Base-by-base conservation (phyloP, 2,888 invertebrate genomes). In the Plebejus argus region DNA sequence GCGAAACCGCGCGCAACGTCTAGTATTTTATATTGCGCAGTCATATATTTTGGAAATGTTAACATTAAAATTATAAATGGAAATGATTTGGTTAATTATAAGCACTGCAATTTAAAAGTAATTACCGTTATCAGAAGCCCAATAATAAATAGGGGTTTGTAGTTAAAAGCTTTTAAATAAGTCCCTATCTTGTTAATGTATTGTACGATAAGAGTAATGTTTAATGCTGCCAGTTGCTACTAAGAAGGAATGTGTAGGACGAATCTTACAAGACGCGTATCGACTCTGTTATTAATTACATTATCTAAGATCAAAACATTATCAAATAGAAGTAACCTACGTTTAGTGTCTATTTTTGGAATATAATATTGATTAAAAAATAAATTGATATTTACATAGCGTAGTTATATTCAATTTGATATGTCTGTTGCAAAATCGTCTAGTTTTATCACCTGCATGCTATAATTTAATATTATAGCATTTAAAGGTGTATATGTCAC, bases 111-210 rank as follows among this genome's bases (percentile, higher is more conserved):
- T 66, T 66, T 66, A 66, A 66, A 66, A 66, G 66, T 66, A 28
- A 66, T 66, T 66, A 66, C 66, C 28, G 66, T 12, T 33, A 66
- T 66, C 66, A 33, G 28, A 33, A 66, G 15, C 28, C 71, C 39
- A 74, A 74, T 74, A 74, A 74, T 53, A 74, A 74, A 74, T 74
- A 74, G 74, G 72, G 45, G 28, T 74, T 18, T 74, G 74, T 74
- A 28, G 49, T 74, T 74, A 74, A 74, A 74, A 74, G 74, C 74
- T 74, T 74, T 74, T 74, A 53, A 74, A 53, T 74, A 74, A 74
- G 74, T 12, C 39, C 74, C 49, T 74, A 53, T 74, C 74, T 74
- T 74, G 74, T 74, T 74, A 74, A 74, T 74, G 74, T 28, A 74
- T 74, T 74, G 74, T 74, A 28, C 23, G 74, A 74, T 74, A 74